Conservation (phyloP, 2,888 invertebrate species). For the Drosophila nigritarsus region DNA sequence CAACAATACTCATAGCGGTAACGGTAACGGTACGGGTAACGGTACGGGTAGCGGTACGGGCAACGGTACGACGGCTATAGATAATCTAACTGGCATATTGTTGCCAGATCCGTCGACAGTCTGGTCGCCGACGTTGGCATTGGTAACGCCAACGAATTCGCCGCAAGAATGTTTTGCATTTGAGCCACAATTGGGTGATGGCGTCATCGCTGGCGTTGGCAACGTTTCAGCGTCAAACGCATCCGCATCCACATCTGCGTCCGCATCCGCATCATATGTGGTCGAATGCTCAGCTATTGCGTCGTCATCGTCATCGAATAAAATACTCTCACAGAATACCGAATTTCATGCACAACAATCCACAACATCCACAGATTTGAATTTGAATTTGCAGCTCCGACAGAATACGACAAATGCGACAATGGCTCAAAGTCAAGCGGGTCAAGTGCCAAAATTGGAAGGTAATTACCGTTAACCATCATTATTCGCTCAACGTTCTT, state of each 20-base stretch:
- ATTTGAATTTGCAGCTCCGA: constrained; percentile 79
- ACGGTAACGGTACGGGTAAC: constrained; percentile 21
- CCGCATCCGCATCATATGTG: constrained; percentile 59
- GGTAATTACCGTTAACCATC: constrained; percentile 67
- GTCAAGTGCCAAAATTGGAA: constrained; percentile 64
- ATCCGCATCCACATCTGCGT: constrained; percentile 20
- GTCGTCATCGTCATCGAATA: constrained; percentile 55
- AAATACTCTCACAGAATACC: constrained; percentile 58
- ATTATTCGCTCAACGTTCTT: constrained; percentile 4
- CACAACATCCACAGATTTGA: constrained; percentile 76
- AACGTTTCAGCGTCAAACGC: constrained; percentile 48
- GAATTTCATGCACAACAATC: constrained; percentile 74
- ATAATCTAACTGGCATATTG: constrained; percentile 20
- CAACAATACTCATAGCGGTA: background rate
- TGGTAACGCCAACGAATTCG: constrained; percentile 79
- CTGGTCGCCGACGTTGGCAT: constrained; percentile 73
- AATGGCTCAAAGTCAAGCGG: constrained; percentile 30
- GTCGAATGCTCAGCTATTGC: constrained; percentile 62
- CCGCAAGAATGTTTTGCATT: constrained; percentile 70
- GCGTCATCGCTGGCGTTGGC: constrained; percentile 73
- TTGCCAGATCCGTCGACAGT: constrained; percentile 31
- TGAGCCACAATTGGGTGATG: constrained; percentile 51
- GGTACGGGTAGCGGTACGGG: constrained; percentile 17
- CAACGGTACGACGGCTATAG: constrained; percentile 9
- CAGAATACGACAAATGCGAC: constrained; percentile 63